Evolutionary conservation across 2,113 vertebrate genomes (phyloP), one percentile per base, ranked within the genome.

Genomic region (Brachyistius frenatus): DNA sequence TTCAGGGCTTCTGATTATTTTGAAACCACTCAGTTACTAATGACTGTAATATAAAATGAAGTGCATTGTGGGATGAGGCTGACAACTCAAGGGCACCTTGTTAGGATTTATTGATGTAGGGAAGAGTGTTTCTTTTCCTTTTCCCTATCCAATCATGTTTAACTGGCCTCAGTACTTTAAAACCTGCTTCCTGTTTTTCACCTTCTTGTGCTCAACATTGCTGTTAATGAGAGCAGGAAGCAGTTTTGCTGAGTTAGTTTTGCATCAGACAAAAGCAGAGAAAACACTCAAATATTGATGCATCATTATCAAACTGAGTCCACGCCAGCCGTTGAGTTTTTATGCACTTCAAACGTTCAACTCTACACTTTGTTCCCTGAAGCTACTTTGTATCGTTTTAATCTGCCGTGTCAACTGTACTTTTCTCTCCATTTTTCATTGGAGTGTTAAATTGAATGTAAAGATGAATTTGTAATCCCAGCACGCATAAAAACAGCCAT

Each of bases 71-170:
- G 36, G 56, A 41, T 44, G 5, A 10, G 9, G 37, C 62, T 35
- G 47, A 53, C 50, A 35, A 14, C 52, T 69, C 68, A 77, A 76
- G 56, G 66, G 37, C 49, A 73, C 31, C 16, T 60, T 49, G 7
- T 8, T 39, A 13, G 23, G 32, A 55, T 66, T 39, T 32, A 81
- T 60, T 63, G n/a, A 55, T 5, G 7, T 30, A 57, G 37, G 2
- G 44, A 23, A 35, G 3, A 64, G 9, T 8, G 4, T n/a, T 63
- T 56, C 39, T 49, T 66, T 56, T 23, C 23, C 2, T 23, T 23
- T 68, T 50, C 7, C 37, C 1, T 23, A 1, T 30, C 13, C 3
- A 31, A 41, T 44, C 3, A 13, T 47, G 5, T n/a, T 52, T 52
- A 5, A 37, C 9, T 23, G 7, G 58, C 53, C 2, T 2, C 37